Percentiles rank a stretch among this genome's conserved stretches.
Conservation (phyloP, 2,888 invertebrate species). For the Galerucella nymphaeae region DNA sequence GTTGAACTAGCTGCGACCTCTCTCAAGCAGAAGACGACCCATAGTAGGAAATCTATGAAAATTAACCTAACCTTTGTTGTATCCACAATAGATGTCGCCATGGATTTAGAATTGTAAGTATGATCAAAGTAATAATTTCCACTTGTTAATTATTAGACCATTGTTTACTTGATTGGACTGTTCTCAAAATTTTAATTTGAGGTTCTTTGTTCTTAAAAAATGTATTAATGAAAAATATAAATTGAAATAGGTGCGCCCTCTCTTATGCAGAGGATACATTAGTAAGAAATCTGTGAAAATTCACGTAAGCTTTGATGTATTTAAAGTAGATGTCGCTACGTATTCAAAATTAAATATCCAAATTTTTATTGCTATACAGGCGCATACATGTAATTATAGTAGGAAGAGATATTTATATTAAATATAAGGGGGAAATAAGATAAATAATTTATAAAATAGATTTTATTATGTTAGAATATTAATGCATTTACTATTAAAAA, state of each 20-base stretch:
- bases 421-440: background rate
- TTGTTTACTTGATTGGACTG: slow-evolving; percentile 33
- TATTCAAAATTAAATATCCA: no score
- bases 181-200: no score
- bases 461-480: slow-evolving; percentile 10
- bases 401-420: background rate
- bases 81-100: background rate
- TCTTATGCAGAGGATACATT: no score
- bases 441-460: background rate
- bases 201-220: no score
- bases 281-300: background rate
- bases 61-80: background rate
- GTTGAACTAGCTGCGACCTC: background rate
- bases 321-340: background rate
- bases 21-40: background rate
- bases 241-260: background rate
- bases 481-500: slow-evolving; percentile 8
- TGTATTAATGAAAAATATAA: background rate
- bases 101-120: background rate
- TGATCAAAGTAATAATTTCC: background rate
- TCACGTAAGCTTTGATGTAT: background rate
- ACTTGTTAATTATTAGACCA: no score
- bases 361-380: no score
- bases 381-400: no score
- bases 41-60: background rate